These are phyloP conservation scores for Epicauta chinensis DNA, from an alignment of 1,140 invertebrate species.

Conservation along the genomic window DNA sequence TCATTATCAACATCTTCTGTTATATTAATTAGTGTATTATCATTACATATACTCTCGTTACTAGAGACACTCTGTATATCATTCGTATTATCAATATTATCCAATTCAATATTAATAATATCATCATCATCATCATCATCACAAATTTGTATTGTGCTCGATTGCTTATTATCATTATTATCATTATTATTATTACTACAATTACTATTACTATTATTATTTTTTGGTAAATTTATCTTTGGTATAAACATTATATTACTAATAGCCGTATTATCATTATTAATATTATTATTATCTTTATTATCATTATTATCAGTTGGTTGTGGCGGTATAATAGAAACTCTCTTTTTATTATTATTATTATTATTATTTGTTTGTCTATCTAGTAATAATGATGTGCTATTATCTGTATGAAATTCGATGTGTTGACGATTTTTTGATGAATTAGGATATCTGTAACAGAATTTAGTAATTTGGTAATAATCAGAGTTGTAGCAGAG, in stretches of 20 bases:
- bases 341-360: conserved; percentile 34
- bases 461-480: too few relatives aligned
- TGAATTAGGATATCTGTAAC: conserved; percentile 18
- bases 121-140: conserved; percentile 33
- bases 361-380: conserved; percentile 16
- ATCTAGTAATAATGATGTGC: conserved; percentile 19
- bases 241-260: too few relatives aligned
- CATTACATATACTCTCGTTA: conserved; percentile 29
- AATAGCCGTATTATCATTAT: not conserved
- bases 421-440: not conserved
- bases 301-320: conserved; percentile 37
- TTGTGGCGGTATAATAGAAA: conserved; percentile 39
- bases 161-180: conserved; percentile 5
- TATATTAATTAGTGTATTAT: conserved; percentile 15
- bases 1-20: conserved; percentile 4
- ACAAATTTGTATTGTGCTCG: not conserved
- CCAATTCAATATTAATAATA: conserved; percentile 42
- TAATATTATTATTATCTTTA: conserved; percentile 1
- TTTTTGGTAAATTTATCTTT: not conserved
- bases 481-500: too few relatives aligned
- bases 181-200: not conserved
- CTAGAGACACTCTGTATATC: conserved; percentile 43
- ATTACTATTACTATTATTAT: not conserved
- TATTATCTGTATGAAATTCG: not conserved
- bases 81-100: conserved; percentile 40